A percentile compares a stretch with the other conserved stretches of the same genome.
These are phyloP conservation scores for Enteromius treurensis DNA, from an alignment of 2,797 vertebrate genomes.

Conservation along the genomic window DNA sequence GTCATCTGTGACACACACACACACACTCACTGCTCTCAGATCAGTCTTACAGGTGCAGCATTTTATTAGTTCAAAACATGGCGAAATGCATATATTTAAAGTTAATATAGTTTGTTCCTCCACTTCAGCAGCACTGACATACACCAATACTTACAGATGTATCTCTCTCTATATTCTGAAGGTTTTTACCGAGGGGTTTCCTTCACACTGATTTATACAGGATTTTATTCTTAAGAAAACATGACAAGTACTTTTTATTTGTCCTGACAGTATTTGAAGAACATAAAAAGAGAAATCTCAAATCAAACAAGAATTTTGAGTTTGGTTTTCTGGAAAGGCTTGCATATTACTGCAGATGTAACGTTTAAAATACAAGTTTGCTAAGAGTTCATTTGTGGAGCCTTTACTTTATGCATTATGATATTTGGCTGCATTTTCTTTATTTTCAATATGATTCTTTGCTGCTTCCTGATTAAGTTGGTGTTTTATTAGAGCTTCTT, in stretches of 20 bases:
- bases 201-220: neutral
- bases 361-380: neutral
- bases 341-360: neutral
- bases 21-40: slow-evolving; percentile 23
- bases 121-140: neutral
- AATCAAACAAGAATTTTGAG: neutral
- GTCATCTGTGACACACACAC: slow-evolving; percentile 61
- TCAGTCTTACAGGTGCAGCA: neutral
- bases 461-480: neutral
- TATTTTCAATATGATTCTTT: neutral
- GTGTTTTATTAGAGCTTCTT: neutral
- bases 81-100: no score
- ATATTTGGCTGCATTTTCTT: neutral
- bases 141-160: neutral
- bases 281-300: neutral
- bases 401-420: neutral
- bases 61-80: no score
- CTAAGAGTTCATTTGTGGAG: neutral
- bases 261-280: neutral
- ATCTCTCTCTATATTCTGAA: neutral
- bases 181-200: neutral
- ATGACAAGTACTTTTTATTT: neutral
- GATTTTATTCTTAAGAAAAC: neutral
- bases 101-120: no score
- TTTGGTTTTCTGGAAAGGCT: neutral